phyloP scores from a whole-genome alignment of 2,797 vertebrate genomes.

The Numenius phaeopus region DNA sequence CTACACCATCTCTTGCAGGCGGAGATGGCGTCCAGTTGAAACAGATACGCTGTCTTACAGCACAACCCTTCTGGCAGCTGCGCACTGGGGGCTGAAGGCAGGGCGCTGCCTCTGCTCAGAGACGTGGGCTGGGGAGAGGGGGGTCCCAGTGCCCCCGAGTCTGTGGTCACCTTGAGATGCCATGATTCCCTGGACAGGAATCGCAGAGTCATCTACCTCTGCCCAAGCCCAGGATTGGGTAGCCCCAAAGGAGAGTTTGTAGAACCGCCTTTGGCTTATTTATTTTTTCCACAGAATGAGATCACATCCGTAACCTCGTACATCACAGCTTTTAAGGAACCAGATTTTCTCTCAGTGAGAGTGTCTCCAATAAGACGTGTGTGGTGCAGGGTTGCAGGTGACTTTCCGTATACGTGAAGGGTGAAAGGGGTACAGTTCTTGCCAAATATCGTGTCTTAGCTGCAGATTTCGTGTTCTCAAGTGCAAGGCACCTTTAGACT shows the following conservation, averaged over 20 bases:
- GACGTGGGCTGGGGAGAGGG: background rate
- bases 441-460: fast-evolving
- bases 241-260: background rate
- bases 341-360: background rate
- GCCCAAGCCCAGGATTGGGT: background rate
- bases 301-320: fast-evolving
- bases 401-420: fast-evolving
- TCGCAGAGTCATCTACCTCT: background rate
- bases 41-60: fast-evolving
- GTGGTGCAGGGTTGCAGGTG: background rate
- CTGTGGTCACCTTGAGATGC: fast-evolving
- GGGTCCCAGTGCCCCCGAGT: fast-evolving
- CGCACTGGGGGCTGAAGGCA: fast-evolving
- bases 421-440: background rate
- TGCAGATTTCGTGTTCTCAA: background rate
- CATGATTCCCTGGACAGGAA: fast-evolving
- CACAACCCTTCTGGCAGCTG: background rate
- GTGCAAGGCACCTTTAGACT: background rate
- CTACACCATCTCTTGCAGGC: background rate
- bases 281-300: background rate
- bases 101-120: background rate
- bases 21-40: background rate
- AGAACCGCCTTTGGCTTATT: background rate
- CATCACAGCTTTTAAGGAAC: background rate
- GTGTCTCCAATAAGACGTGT: background rate